phyloP scores from a whole-genome alignment of 1,140 invertebrate species.

The Ephestia elutella region DNA sequence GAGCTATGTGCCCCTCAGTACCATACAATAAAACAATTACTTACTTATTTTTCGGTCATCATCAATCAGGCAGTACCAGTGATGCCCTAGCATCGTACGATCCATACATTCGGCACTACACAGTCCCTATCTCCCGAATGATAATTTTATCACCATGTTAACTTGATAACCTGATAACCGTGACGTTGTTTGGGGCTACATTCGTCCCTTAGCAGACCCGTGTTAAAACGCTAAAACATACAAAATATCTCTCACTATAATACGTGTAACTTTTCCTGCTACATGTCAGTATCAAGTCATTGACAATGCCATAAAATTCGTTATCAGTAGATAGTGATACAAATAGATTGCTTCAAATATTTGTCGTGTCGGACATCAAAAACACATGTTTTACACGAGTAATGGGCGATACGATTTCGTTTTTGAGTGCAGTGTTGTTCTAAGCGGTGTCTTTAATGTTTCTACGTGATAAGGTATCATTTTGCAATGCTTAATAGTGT shows the following conservation, averaged over 20 bases:
- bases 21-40: no score
- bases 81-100: not conserved
- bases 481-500: not conserved
- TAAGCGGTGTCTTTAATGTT: slow-evolving; percentile 10
- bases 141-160: slow-evolving; percentile 20
- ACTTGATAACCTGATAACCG: slow-evolving; percentile 20
- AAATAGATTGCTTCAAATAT: slow-evolving; percentile 26
- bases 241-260: not conserved
- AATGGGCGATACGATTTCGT: slow-evolving; percentile 12
- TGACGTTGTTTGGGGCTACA: not conserved
- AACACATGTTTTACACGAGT: slow-evolving; percentile 43
- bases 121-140: slow-evolving; percentile 14
- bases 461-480: slow-evolving; percentile 8
- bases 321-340: slow-evolving; percentile 44
- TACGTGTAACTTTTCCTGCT: slow-evolving; percentile 12
- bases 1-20: no score
- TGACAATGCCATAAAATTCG: slow-evolving; percentile 47
- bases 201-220: not conserved
- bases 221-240: slow-evolving; percentile 5
- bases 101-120: not conserved
- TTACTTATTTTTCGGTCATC: no score
- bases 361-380: slow-evolving; percentile 49
- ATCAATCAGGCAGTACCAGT: no score
- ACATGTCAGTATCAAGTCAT: slow-evolving; percentile 29
- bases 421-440: slow-evolving; percentile 18